Conservation (phyloP, 2,113 vertebrate genomes). For the Lichenostomus cassidix region DNA sequence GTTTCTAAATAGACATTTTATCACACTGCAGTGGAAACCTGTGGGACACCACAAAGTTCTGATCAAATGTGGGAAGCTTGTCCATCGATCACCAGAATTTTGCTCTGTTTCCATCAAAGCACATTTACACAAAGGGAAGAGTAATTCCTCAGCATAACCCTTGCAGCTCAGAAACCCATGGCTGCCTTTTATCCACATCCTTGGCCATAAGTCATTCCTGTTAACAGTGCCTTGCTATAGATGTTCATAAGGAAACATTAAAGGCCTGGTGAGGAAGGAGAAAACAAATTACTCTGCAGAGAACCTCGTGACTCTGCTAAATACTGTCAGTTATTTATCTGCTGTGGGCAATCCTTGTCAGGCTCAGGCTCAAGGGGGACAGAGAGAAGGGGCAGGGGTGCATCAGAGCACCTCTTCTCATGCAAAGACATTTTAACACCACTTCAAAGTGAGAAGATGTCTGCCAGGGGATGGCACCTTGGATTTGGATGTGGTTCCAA, state of each 20-base stretch:
- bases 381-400: constrained; percentile 42
- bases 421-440: constrained; percentile 59
- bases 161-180: background rate
- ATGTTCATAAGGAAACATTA: constrained; percentile 67
- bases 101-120: background rate
- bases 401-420: constrained; percentile 50
- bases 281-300: constrained; percentile 71
- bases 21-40: background rate
- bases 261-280: constrained; percentile 59
- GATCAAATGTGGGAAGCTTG: background rate
- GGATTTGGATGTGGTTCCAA: constrained; percentile 36
- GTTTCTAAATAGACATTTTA: background rate
- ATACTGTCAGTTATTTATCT: constrained; percentile 68
- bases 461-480: constrained; percentile 51
- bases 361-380: constrained; percentile 3
- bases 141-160: background rate
- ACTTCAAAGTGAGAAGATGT: constrained; percentile 51
- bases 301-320: constrained; percentile 64
- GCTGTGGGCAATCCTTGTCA: constrained; percentile 62
- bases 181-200: background rate
- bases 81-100: background rate
- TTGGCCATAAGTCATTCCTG: constrained; percentile 59
- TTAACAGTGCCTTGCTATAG: constrained; percentile 23
- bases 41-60: background rate
- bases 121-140: background rate